phyloP scores from a whole-genome alignment of 2,888 invertebrate species.

The Ectemnius lituratus region DNA sequence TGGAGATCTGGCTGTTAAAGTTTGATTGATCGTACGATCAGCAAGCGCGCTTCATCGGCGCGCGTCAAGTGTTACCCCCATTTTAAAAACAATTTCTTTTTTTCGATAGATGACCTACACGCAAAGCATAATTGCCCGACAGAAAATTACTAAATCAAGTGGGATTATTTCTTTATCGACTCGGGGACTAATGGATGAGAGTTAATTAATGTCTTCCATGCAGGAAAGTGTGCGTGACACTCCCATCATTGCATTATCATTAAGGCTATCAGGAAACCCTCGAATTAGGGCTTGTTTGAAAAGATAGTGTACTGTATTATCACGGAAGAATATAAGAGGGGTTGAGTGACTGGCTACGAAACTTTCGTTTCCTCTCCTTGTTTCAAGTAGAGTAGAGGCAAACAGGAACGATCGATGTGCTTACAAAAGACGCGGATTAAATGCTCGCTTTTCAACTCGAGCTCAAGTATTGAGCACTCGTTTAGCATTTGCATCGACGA shows the following conservation, averaged over 20 bases:
- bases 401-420: constrained; percentile 27
- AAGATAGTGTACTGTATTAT: constrained; percentile 12
- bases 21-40: background rate
- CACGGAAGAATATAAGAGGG: constrained; percentile 11
- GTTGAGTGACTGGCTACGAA: constrained; percentile 38
- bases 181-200: too few relatives aligned
- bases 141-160: too few relatives aligned
- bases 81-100: too few relatives aligned
- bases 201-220: background rate
- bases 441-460: constrained; percentile 9
- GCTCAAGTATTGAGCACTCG: background rate
- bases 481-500: constrained; percentile 25
- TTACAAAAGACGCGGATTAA: constrained; percentile 33
- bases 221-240: background rate
- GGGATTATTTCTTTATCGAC: too few relatives aligned
- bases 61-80: too few relatives aligned
- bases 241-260: background rate
- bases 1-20: too few relatives aligned
- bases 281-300: constrained; percentile 30
- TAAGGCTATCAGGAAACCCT: constrained; percentile 16
- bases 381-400: background rate
- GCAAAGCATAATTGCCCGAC: too few relatives aligned
- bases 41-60: too few relatives aligned
- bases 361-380: constrained; percentile 45
- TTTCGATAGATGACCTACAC: too few relatives aligned